Percentiles rank a stretch among this genome's conserved stretches.
phyloP scores from a whole-genome alignment of 2,113 vertebrate species.

The Plecotus auritus region DNA sequence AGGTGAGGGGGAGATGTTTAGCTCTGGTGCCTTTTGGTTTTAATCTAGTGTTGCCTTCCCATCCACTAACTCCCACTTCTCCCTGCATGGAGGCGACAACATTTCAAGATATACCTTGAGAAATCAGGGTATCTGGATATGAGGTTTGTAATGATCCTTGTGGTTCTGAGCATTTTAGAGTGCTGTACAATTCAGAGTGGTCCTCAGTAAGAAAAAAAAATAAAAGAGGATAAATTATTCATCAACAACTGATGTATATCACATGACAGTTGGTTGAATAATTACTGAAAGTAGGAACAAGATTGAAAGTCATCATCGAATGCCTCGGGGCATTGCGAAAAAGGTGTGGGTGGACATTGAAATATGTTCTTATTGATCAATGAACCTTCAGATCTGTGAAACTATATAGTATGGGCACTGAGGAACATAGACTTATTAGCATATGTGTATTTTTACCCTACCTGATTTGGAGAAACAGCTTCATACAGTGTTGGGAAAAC shows the following conservation, averaged over 20 bases:
- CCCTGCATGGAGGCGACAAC: constrained; percentile 6
- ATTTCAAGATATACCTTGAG: constrained; percentile 18
- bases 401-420: too few relatives aligned
- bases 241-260: not conserved
- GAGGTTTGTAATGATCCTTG: not conserved
- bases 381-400: not conserved
- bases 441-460: not conserved
- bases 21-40: constrained; percentile 41
- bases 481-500: not conserved
- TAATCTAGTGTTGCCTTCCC: constrained; percentile 25
- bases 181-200: not conserved
- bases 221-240: not conserved
- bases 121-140: not conserved
- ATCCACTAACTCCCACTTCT: not conserved
- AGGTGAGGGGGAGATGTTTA: not conserved
- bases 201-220: not conserved
- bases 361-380: not conserved
- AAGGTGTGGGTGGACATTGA: not conserved
- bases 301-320: not conserved
- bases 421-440: not conserved
- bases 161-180: constrained; percentile 38
- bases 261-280: not conserved
- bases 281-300: not conserved
- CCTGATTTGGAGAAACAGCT: not conserved
- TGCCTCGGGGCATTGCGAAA: not conserved